A percentile compares a stretch with the other conserved stretches of the same genome.
phyloP scores from a whole-genome alignment of 2,797 vertebrate genomes.

The Karalla daura region DNA sequence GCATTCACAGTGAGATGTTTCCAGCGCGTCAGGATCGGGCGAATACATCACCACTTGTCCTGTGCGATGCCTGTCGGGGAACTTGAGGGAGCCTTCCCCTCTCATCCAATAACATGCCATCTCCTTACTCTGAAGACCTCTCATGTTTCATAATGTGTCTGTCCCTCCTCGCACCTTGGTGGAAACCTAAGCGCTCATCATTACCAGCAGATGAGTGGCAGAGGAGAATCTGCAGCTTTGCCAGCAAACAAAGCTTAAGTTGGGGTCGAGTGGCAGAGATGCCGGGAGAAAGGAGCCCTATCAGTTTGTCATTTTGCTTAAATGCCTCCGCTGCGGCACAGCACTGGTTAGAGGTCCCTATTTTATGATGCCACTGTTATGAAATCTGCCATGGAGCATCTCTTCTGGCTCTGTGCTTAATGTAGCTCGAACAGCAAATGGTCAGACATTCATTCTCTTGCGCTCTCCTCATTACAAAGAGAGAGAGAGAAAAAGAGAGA shows the following conservation, averaged over 20 bases:
- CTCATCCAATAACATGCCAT: conserved; percentile 30
- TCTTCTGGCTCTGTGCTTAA: conserved; percentile 76
- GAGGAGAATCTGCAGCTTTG: conserved; percentile 14
- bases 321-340: conserved; percentile 59
- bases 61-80: conserved; percentile 32
- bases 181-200: conserved; percentile 20
- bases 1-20: conserved; percentile 37
- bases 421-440: conserved; percentile 82
- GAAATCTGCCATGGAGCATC: conserved; percentile 77
- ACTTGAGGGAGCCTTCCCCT: conserved; percentile 14
- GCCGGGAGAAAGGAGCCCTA: conserved; percentile 25
- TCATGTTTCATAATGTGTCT: conserved; percentile 6
- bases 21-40: conserved; percentile 28
- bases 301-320: conserved; percentile 61
- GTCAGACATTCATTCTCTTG: conserved; percentile 75
- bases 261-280: conserved; percentile 9
- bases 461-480: conserved; percentile 72
- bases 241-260: conserved; percentile 37
- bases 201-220: conserved; percentile 14
- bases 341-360: conserved; percentile 61
- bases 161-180: conserved; percentile 13
- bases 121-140: background rate
- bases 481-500: conserved; percentile 37
- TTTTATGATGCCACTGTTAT: conserved; percentile 76
- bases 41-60: conserved; percentile 36